Conservation (phyloP, 2,797 vertebrate species). For the Alcedo atthis region DNA sequence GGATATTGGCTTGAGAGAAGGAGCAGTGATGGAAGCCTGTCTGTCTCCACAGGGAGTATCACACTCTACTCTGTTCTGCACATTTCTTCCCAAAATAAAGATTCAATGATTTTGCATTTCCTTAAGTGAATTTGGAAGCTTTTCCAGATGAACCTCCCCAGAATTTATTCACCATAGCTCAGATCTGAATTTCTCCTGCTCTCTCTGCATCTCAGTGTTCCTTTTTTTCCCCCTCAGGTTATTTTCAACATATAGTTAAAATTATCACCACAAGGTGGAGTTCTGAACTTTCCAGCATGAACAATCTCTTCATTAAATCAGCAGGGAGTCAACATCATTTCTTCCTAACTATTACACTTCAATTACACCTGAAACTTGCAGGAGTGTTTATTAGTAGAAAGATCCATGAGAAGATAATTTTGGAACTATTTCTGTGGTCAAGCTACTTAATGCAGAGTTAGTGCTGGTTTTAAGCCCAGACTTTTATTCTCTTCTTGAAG, state of each 20-base stretch:
- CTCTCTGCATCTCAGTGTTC: neutral
- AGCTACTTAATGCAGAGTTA: neutral
- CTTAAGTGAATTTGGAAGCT: neutral
- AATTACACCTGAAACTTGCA: neutral
- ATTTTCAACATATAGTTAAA: slow-evolving; percentile 8
- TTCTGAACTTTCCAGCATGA: slow-evolving; percentile 33
- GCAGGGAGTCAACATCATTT: neutral
- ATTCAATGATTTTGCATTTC: neutral
- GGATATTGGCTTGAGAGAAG: neutral
- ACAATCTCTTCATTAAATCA: neutral
- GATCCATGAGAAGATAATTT: neutral
- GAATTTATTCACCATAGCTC: neutral
- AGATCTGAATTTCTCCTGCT: neutral
- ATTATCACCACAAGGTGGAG: slow-evolving; percentile 65
- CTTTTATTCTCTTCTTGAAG: neutral
- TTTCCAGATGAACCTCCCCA: neutral
- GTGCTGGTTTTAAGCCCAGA: neutral
- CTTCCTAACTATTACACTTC: neutral
- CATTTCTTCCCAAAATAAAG: neutral
- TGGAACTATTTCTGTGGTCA: neutral
- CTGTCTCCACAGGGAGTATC: neutral
- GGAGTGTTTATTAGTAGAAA: neutral
- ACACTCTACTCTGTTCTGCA: neutral
- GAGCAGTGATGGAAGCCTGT: neutral
- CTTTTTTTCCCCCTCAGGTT: neutral